Conservation (phyloP, 2,797 vertebrate genomes). For the Sorex maritimensis region DNA sequence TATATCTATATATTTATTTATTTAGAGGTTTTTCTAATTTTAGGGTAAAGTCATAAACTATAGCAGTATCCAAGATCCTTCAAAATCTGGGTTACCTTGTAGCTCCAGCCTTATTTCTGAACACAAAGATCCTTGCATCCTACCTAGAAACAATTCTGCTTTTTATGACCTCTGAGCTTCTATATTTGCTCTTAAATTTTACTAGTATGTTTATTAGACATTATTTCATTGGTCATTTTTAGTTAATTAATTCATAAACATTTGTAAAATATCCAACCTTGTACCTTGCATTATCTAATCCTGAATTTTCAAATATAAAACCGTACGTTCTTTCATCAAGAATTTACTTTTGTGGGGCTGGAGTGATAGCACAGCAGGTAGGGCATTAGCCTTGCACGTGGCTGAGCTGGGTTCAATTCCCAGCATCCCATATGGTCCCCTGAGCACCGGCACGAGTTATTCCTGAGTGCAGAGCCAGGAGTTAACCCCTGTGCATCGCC, state of each 20-base stretch:
- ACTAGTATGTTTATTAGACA: too few species aligned
- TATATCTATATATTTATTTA: not conserved
- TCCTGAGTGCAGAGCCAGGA: too few species aligned
- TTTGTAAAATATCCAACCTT: not conserved
- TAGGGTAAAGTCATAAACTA: not conserved
- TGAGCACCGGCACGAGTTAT: too few species aligned
- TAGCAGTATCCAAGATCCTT: not conserved
- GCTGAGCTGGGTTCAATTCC: too few species aligned
- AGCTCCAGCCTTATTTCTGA: not conserved
- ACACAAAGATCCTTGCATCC: not conserved
- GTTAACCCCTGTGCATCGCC: too few species aligned
- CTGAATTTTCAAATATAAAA: not conserved
- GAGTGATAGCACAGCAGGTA: too few species aligned
- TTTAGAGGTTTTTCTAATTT: constrained; percentile 45
- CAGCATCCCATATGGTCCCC: too few species aligned
- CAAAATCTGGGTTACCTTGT: not conserved
- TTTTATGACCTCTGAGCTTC: not conserved
- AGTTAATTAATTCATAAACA: not conserved
- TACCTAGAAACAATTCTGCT: not conserved
- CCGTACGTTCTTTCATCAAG: constrained; percentile 41
- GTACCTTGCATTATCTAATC: not conserved
- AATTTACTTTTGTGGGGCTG: not conserved
- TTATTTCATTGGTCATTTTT: not conserved
- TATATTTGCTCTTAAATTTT: constrained; percentile 38
- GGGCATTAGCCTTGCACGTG: too few species aligned